Evolutionary conservation across 2,888 invertebrate genomes (phyloP), one percentile per base, ranked within the genome.

Genomic region (Scaptodrosophila latifasciaeformis): DNA sequence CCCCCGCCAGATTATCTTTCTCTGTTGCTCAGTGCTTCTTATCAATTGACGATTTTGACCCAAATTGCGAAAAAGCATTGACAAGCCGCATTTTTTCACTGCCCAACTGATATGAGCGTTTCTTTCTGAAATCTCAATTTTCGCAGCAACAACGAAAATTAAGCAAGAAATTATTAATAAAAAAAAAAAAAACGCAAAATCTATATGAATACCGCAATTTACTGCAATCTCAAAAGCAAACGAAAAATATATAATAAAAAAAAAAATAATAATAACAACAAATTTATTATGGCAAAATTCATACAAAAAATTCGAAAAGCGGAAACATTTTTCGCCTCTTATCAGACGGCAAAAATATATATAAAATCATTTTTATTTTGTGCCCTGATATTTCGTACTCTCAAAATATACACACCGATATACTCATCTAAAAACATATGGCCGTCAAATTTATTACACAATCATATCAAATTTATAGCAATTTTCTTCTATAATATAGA

Each of bases 141-240:
- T 24, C 7, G 24, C 54, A 55, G 21, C 31, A 50, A 40, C 27
- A 58, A 43, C 29, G 51, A 59, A 69, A 72, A 70, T 72, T 76
- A 57, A 72, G 70, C 74, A 76, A 72, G 77, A 76, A 71, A 72
- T 74, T 67, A 76, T 72, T 76, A 74, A 76, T 76, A 59, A 70
- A 63, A 62, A 60, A 57, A 59, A 57, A 58, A 49, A 37, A 53
- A 48, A 61, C 51, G 61, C 51, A 56, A 40, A 19, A 13, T 45
- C 49, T 7, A 31, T 10, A 37, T 6, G 24, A 24, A 7, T 24
- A 7, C 3, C 4, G 24, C 4, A 7, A 7, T 3, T 7, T 5
- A 24, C 24, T 24, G 42, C 58, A 72, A 72, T 66, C 69, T 56
- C 37, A 24, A 57, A 49, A 55, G 39, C 39, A 54, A 51, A 27